Evolutionary conservation across 2,113 vertebrate species (phyloP).

Genomic region (Ploceus nigricollis): DNA sequence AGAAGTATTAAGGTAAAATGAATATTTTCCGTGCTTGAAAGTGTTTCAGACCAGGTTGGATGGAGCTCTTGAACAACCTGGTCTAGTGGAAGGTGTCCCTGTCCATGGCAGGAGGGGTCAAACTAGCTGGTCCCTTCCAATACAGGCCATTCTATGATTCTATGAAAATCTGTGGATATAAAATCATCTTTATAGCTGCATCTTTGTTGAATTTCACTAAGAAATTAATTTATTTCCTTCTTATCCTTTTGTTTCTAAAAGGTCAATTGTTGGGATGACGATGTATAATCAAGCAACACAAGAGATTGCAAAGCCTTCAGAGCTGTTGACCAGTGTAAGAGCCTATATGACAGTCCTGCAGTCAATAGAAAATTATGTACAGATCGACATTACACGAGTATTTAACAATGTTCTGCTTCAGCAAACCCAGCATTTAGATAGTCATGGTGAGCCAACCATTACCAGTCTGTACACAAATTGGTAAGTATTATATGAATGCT

Average conservation of each 20-base stretch:
- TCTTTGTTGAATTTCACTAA: neutral
- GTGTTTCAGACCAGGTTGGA: neutral
- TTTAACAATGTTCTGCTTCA: constrained; percentile 99
- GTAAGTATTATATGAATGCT: constrained; percentile 67
- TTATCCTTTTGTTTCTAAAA: constrained; percentile 42
- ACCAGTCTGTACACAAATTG: constrained; percentile 99
- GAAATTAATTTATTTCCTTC: neutral
- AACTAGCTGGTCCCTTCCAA: neutral
- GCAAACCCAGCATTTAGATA: constrained; percentile 98
- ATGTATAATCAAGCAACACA: constrained; percentile 99
- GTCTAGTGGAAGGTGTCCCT: neutral
- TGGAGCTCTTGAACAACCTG: neutral
- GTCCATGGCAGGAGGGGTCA: neutral
- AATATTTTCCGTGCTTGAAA: neutral
- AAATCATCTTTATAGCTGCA: neutral
- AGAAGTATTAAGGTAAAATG: neutral
- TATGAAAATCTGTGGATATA: neutral
- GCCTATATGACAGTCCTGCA: constrained; percentile 99
- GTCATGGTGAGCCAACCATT: constrained; percentile 97
- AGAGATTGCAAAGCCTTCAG: constrained; percentile 98
- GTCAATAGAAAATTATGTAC: constrained; percentile 98
- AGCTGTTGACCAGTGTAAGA: constrained; percentile 94
- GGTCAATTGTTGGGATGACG: constrained; percentile 99
- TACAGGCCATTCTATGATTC: neutral
- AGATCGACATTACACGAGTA: constrained; percentile 97